phyloP scores from a whole-genome alignment of 2,797 vertebrate species.

The Pipistrellus nathusii region DNA sequence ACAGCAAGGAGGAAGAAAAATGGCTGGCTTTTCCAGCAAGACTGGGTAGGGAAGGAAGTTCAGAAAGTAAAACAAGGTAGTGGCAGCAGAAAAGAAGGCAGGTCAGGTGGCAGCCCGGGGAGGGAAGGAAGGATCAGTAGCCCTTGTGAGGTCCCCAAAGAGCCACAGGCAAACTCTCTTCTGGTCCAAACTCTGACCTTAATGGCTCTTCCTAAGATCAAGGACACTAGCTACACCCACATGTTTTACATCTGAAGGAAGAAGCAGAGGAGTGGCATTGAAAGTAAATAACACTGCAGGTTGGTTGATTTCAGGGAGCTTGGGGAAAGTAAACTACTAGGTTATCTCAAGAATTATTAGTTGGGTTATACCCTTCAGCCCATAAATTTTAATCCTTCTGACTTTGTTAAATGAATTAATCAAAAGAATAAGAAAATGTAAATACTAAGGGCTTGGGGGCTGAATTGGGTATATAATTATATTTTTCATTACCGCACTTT shows the following conservation, averaged over 20 bases:
- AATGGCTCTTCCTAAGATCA: neutral
- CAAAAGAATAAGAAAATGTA: neutral
- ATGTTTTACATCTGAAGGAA: neutral
- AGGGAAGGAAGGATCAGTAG: neutral
- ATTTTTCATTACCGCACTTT: neutral
- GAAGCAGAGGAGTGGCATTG: too few species aligned
- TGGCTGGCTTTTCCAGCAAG: neutral
- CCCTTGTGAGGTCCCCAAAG: neutral
- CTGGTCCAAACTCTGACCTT: neutral
- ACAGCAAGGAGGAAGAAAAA: conserved; percentile 3
- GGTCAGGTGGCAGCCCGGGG: neutral
- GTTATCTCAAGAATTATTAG: conserved; percentile 18
- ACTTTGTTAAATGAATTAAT: conserved; percentile 9
- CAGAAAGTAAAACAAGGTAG: neutral
- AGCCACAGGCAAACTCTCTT: neutral
- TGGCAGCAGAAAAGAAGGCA: neutral
- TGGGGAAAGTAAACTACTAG: neutral
- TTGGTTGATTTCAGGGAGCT: neutral
- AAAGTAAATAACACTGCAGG: neutral
- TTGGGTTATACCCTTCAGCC: neutral
- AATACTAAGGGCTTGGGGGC: neutral
- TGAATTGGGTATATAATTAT: neutral
- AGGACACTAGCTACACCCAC: neutral
- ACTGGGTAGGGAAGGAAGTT: neutral
- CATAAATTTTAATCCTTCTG: neutral